A percentile compares a stretch with the other conserved stretches of the same genome.
Conservation (phyloP, 2,113 vertebrate genomes). For the Probosciger aterrimus region DNA sequence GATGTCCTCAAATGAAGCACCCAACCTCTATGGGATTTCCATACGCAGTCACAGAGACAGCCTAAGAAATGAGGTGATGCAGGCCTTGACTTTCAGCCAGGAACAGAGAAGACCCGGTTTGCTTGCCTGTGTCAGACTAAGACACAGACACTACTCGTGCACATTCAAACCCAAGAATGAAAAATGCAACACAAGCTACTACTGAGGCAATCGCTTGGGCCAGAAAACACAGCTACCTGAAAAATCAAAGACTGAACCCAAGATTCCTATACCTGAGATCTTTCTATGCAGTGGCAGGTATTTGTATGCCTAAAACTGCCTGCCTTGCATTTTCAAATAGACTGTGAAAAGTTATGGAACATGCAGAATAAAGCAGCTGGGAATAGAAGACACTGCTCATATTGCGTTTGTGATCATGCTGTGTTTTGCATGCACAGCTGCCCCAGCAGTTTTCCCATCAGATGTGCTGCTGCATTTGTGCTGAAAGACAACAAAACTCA, state of each 20-base stretch:
- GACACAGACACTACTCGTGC: neutral
- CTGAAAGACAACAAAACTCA: neutral
- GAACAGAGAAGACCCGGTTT: neutral
- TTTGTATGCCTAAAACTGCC: neutral
- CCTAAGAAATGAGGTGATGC: neutral
- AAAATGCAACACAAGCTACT: neutral
- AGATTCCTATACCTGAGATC: neutral
- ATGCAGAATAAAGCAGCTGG: neutral
- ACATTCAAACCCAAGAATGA: neutral
- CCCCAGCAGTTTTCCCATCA: neutral
- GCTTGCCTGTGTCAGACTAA: neutral
- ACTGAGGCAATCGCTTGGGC: neutral
- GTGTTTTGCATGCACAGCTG: neutral
- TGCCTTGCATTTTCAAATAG: neutral
- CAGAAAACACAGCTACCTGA: neutral
- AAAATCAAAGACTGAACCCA: neutral
- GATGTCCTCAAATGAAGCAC: neutral
- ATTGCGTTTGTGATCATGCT: neutral
- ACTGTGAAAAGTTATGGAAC: neutral
- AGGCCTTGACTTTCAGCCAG: neutral
- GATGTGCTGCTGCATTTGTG: neutral
- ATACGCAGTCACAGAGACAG: accelerated
- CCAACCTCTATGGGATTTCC: neutral
- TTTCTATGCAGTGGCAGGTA: neutral
- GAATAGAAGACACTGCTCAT: neutral